Evolutionary conservation across 2,888 invertebrate species (phyloP), one percentile per base, ranked within the genome.

Genomic region (Hoplodrina ambigua): DNA sequence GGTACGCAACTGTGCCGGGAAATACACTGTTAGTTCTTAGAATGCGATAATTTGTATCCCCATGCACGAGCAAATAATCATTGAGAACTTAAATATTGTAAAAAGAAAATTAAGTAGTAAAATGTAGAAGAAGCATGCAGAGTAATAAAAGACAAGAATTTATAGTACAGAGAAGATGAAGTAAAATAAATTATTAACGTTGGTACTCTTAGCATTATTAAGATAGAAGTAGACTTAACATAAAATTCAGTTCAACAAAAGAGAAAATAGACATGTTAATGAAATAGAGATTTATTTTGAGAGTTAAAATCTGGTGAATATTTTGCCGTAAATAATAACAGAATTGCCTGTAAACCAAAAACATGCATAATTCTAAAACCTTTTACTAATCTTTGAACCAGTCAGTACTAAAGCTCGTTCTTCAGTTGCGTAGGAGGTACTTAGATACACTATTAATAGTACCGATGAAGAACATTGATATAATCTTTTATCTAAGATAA

Each of bases 1-100:
- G 93, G 84, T 94, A 94, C 11, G 92, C 85, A 83, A 90, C 92
- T 94, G 91, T 72, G 72, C 65, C 65, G 68, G 72, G 78, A 84
- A 79, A 62, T 13, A 25, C 30, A 41, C 7, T 54, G 57, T 75
- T 72, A 63, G 53, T 50, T 57, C 4, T 20, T 25, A 60, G 20
- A 25, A 53, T 11, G 25, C 25, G 3, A 59, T 56, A 33, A 20
- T 52, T 17, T n/a, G n/a, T 25, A 15, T 60, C 19, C 50, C 41
- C 85, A 83, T 83, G 83, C 83, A 83, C 33, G 71, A 78, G 66
- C 56, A 64, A 74, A 74, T 20, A 70, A 37, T 57, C 19, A 60
- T 49, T 72, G 52, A 71, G 37, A 58, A 49, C n/a, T 17, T 71
- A 25, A n/a, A 41, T 61, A n/a, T 52, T 50, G 69, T 55, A 15